A percentile compares a stretch with the other conserved stretches of the same genome.
phyloP scores from a whole-genome alignment of 2,888 invertebrate species.

The Brachyopa scutellaris region DNA sequence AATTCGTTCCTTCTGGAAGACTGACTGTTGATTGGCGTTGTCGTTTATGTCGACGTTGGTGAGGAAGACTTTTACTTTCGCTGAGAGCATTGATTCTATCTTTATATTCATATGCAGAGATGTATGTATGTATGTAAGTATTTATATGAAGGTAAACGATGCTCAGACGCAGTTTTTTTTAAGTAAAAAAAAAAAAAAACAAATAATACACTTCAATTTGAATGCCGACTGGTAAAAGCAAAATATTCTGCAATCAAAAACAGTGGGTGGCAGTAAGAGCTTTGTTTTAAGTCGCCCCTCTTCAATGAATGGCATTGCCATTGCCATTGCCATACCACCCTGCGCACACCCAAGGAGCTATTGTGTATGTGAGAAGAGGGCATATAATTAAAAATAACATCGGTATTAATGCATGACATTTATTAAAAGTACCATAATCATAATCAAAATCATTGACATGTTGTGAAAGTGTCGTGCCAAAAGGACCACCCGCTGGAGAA shows the following conservation, averaged over 20 bases:
- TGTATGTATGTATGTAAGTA: too few species aligned
- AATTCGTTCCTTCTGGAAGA: too few species aligned
- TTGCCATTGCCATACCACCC: not conserved
- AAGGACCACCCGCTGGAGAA: conserved; percentile 54
- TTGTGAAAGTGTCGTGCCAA: conserved; percentile 41
- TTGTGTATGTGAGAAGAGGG: not conserved
- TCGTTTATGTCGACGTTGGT: too few species aligned
- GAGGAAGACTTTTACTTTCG: too few species aligned
- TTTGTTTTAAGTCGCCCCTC: conserved; percentile 45
- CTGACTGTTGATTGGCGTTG: too few species aligned
- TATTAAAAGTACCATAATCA: conserved; percentile 53
- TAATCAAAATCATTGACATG: conserved; percentile 56
- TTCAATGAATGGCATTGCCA: conserved; percentile 13
- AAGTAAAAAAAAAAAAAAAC: too few species aligned
- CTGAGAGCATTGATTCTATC: too few species aligned
- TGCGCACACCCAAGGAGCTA: conserved; percentile 28
- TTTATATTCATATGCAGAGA: too few species aligned
- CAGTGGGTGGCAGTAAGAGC: conserved; percentile 43
- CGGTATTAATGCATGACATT: conserved; percentile 43
- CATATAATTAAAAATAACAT: conserved; percentile 52
- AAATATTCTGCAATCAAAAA: conserved; percentile 21
- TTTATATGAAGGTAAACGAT: too few species aligned
- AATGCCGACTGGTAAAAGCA: conserved; percentile 19
- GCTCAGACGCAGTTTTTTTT: too few species aligned
- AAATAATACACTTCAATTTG: conserved; percentile 12